A percentile compares a stretch with the other conserved stretches of the same genome.
phyloP scores from a whole-genome alignment of 2,888 invertebrate genomes.

The Lasioglossum villosulum region DNA sequence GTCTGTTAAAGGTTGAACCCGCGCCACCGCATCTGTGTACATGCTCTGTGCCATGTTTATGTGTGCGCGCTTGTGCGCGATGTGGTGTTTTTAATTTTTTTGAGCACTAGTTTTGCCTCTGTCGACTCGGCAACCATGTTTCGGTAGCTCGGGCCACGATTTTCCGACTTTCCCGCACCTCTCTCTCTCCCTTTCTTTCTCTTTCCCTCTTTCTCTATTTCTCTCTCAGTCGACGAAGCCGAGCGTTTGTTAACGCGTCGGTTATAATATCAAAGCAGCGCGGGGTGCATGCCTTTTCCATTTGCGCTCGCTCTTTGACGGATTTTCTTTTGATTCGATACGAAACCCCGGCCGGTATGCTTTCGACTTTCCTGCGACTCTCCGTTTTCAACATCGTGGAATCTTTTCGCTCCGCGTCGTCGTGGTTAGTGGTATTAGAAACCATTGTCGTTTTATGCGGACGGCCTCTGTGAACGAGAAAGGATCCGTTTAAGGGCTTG shows the following conservation, averaged over 20 bases:
- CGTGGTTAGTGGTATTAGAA: conserved; percentile 45
- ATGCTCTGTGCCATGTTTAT: too few relatives aligned
- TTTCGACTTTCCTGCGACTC: conserved; percentile 48
- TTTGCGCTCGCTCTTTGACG: conserved; percentile 81
- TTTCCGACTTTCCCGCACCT: conserved; percentile 41
- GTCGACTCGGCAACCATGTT: conserved; percentile 55
- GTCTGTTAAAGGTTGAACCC: conserved; percentile 52
- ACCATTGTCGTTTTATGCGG: conserved; percentile 32
- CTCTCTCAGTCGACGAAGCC: conserved; percentile 50
- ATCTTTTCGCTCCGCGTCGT: conserved; percentile 28
- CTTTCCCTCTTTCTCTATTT: not conserved
- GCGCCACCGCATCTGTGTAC: not conserved
- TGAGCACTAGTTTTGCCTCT: conserved; percentile 64
- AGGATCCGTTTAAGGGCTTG: conserved; percentile 47
- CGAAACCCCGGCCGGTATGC: conserved; percentile 39
- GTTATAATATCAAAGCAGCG: conserved; percentile 77
- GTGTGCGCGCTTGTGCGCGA: not conserved
- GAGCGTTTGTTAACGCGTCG: conserved; percentile 61
- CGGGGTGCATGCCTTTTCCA: conserved; percentile 69
- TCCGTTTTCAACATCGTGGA: conserved; percentile 33
- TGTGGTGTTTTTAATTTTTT: conserved; percentile 61
- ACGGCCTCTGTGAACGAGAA: conserved; percentile 27
- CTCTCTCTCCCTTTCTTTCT: not conserved
- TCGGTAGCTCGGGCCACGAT: conserved; percentile 59
- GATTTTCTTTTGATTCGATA: conserved; percentile 82